Percentiles rank a stretch among this genome's conserved stretches.
Conservation (phyloP, 2,888 invertebrate species). For the Andrena bicolor region DNA sequence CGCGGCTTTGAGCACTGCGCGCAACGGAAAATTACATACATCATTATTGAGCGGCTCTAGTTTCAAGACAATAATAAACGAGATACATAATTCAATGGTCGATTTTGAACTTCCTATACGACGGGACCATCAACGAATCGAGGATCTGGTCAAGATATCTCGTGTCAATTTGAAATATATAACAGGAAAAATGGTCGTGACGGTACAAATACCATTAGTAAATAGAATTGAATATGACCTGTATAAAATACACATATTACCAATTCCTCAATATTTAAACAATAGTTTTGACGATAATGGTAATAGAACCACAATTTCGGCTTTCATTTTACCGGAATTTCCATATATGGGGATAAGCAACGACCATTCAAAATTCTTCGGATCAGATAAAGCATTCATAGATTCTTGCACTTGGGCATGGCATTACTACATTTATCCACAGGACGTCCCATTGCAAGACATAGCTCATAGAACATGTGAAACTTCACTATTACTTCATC, state of each 20-base stretch:
- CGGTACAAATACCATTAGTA: too few species aligned
- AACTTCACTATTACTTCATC: too few species aligned
- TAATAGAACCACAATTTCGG: too few species aligned
- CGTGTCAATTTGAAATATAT: not conserved
- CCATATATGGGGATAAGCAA: not conserved
- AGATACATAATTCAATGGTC: not conserved
- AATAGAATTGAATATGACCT: not conserved
- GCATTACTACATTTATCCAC: too few species aligned
- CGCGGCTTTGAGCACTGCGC: not conserved
- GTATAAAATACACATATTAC: not conserved
- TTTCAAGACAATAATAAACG: not conserved
- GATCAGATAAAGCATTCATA: too few species aligned
- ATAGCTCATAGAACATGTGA: too few species aligned
- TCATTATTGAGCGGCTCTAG: not conserved
- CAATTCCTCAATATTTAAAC: not conserved
- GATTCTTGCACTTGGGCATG: too few species aligned
- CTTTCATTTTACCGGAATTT: too few species aligned
- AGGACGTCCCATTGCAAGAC: too few species aligned
- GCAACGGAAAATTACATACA: not conserved
- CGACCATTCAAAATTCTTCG: too few species aligned
- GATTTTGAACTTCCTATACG: not conserved
- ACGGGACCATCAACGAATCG: not conserved
- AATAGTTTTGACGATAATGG: too few species aligned
- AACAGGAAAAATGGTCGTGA: not conserved
- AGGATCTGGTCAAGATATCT: not conserved